These are phyloP conservation scores for Arion vulgaris DNA, from an alignment of 1,140 invertebrate genomes.

Conservation along the genomic window DNA sequence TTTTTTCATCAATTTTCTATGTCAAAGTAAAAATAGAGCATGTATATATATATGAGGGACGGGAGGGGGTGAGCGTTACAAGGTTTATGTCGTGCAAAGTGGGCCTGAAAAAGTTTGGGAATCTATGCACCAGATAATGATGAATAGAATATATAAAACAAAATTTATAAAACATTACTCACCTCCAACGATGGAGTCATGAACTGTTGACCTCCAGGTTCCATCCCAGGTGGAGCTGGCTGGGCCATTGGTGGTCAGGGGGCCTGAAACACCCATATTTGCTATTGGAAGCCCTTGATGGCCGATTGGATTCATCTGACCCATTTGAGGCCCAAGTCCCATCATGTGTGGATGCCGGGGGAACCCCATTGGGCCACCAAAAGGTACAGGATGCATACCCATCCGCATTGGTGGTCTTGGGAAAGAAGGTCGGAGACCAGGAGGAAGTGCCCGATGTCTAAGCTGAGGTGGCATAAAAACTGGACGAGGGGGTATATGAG, in stretches of 20 bases:
- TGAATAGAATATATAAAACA: too few relatives aligned
- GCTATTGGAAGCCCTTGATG: constrained; percentile 11
- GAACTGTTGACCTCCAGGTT: constrained; percentile 20
- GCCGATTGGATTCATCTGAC: constrained; percentile 35
- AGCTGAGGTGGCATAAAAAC: constrained; percentile 60
- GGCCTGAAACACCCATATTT: background rate
- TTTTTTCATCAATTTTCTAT: too few relatives aligned
- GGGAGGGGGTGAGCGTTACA: too few relatives aligned
- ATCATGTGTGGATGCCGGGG: constrained; percentile 15
- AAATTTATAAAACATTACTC: constrained; percentile 11
- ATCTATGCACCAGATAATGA: too few relatives aligned
- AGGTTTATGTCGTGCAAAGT: too few relatives aligned
- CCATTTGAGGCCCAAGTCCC: background rate
- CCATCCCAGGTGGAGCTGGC: constrained; percentile 33
- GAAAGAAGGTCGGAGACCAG: constrained; percentile 41
- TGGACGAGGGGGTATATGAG: constrained; percentile 41
- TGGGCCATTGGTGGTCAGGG: constrained; percentile 38
- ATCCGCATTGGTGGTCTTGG: constrained; percentile 55
- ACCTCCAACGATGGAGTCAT: constrained; percentile 13
- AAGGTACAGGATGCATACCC: constrained; percentile 4
- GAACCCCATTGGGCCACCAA: background rate
- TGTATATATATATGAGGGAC: too few relatives aligned
- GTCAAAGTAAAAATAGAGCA: too few relatives aligned
- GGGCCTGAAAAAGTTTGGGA: too few relatives aligned
- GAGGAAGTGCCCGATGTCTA: constrained; percentile 47